phyloP scores from a whole-genome alignment of 2,797 vertebrate species.

The Dryobates pubescens region DNA sequence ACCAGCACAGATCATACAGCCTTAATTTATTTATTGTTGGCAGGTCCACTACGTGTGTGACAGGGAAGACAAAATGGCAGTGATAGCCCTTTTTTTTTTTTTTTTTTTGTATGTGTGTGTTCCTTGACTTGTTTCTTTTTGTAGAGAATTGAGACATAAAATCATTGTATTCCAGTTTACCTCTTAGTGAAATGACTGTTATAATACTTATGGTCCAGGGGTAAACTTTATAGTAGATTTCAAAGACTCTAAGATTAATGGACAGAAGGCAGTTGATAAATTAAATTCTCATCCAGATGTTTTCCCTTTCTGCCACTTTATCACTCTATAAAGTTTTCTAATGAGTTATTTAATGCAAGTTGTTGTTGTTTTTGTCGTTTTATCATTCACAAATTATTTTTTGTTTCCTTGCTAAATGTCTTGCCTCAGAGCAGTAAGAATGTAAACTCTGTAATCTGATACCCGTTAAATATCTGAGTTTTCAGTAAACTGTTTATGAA shows the following conservation, averaged over 20 bases:
- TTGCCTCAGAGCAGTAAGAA: conserved; percentile 1
- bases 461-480: conserved; percentile 57
- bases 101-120: neutral
- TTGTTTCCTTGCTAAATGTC: neutral
- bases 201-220: neutral
- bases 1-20: neutral
- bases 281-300: conserved; percentile 38
- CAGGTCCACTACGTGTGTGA: neutral
- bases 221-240: conserved; percentile 3
- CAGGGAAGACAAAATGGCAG: neutral
- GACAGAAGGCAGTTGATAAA: neutral
- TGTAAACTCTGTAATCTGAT: conserved; percentile 36
- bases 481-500: conserved; percentile 62
- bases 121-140: neutral
- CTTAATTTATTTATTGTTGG: neutral
- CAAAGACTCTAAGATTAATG: conserved; percentile 1
- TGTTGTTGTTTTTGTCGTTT: conserved; percentile 27
- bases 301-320: conserved; percentile 30
- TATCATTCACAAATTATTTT: neutral
- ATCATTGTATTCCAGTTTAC: neutral
- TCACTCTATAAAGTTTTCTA: neutral
- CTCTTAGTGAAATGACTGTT: neutral
- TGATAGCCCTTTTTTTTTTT: too few relatives aligned
- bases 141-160: neutral
- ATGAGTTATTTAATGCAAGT: conserved; percentile 57